phyloP scores from a whole-genome alignment of 2,888 invertebrate genomes.

The Helicoverpa assulta region DNA sequence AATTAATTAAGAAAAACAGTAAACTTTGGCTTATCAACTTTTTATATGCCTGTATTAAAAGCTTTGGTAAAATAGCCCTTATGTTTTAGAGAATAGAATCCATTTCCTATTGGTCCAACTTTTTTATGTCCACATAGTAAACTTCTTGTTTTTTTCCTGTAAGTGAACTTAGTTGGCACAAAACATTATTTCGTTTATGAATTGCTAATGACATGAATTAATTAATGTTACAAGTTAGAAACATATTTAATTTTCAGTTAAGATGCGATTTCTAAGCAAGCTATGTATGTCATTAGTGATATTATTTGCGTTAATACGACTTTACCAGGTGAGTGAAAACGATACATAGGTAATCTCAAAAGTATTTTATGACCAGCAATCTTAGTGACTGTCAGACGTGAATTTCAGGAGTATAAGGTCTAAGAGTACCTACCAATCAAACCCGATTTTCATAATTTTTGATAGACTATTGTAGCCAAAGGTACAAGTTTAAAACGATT shows the following conservation, averaged over 20 bases:
- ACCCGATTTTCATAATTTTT: no score
- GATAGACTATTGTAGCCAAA: no score
- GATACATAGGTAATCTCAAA: no score
- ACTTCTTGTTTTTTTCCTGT: neutral
- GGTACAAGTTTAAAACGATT: no score
- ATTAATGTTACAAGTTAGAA: neutral
- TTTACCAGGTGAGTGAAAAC: neutral
- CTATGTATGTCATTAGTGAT: neutral
- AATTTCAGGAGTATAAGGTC: no score
- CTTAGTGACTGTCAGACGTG: no score
- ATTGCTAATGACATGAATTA: neutral
- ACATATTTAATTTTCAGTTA: neutral
- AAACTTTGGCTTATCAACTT: conserved; percentile 36
- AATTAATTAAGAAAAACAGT: conserved; percentile 34
- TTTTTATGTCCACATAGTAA: neutral
- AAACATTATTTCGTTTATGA: neutral
- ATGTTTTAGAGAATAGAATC: neutral
- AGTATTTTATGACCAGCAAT: no score
- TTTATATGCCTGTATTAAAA: neutral
- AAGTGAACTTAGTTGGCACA: neutral
- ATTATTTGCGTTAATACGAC: neutral
- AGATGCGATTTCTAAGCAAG: neutral
- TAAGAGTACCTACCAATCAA: no score
- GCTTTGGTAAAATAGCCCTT: conserved; percentile 1
- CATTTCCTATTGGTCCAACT: neutral